Evolutionary conservation across 2,113 vertebrate genomes (phyloP).

Genomic region (Pelecanoides urinatrix): DNA sequence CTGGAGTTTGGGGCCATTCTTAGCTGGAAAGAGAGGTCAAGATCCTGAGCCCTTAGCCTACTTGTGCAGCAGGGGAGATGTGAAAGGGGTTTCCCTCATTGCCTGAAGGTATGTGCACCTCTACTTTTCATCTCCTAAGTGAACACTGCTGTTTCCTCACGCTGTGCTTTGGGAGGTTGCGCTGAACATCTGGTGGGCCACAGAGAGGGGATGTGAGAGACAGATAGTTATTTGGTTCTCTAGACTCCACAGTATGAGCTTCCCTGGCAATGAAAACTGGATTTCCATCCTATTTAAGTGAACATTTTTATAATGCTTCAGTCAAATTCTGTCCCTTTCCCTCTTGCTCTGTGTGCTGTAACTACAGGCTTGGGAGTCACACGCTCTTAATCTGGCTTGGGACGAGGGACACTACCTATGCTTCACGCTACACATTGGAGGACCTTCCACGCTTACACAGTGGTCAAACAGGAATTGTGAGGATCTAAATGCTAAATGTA

Average conservation of each 20-base stretch:
- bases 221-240: not conserved
- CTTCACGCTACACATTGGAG: not conserved
- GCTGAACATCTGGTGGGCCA: not conserved
- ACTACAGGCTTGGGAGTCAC: not conserved
- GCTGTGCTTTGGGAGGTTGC: not conserved
- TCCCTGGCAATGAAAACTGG: not conserved
- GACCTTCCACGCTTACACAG: not conserved
- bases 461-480: not conserved
- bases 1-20: not conserved
- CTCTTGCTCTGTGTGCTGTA: not conserved
- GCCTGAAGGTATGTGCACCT: not conserved
- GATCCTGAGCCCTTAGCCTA: not conserved
- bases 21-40: not conserved
- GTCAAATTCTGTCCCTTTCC: not conserved
- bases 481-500: not conserved
- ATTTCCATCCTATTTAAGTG: not conserved
- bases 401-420: not conserved
- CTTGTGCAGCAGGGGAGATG: not conserved
- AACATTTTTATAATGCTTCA: not conserved
- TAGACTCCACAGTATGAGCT: not conserved
- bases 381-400: fast-evolving
- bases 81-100: not conserved
- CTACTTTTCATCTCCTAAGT: not conserved
- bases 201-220: not conserved
- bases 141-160: not conserved